phyloP scores from a whole-genome alignment of 2,113 vertebrate species.

The Larimichthys crocea region DNA sequence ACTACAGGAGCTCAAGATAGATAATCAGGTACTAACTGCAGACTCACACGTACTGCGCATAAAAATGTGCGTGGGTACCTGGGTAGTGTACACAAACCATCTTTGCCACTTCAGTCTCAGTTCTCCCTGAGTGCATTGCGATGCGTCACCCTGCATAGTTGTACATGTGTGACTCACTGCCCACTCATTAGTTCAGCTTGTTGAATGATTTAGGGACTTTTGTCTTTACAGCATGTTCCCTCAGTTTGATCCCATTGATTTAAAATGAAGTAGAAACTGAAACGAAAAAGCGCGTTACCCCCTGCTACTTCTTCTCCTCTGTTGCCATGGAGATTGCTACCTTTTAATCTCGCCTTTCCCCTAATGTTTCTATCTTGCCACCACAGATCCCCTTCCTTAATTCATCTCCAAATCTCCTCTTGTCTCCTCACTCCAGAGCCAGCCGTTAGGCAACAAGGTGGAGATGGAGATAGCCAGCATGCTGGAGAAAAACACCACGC shows the following conservation, averaged over 20 bases:
- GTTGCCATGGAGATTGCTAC: constrained; percentile 19
- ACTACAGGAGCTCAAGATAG: constrained; percentile 94
- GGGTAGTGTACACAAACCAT: constrained; percentile 43
- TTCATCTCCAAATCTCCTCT: background rate
- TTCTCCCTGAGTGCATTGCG: constrained; percentile 6
- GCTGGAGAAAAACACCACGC: constrained; percentile 94
- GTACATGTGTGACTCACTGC: constrained; percentile 27
- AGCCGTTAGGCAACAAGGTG: constrained; percentile 97
- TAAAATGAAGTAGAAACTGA: background rate
- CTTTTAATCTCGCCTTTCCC: background rate
- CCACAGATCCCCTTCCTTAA: background rate
- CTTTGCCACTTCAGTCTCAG: constrained; percentile 50
- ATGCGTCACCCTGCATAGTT: constrained; percentile 29
- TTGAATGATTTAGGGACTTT: background rate
- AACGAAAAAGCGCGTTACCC: background rate
- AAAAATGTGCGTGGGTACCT: constrained; percentile 7
- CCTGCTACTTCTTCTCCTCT: constrained; percentile 2
- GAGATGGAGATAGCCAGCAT: constrained; percentile 99
- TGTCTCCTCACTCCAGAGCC: constrained; percentile 85
- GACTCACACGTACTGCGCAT: background rate
- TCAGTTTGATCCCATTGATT: background rate
- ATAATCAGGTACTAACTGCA: constrained; percentile 91
- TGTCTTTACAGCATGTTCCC: background rate
- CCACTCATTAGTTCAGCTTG: background rate
- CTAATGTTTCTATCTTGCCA: background rate